Conservation (phyloP, 2,888 invertebrate species). For the Carabus problematicus region DNA sequence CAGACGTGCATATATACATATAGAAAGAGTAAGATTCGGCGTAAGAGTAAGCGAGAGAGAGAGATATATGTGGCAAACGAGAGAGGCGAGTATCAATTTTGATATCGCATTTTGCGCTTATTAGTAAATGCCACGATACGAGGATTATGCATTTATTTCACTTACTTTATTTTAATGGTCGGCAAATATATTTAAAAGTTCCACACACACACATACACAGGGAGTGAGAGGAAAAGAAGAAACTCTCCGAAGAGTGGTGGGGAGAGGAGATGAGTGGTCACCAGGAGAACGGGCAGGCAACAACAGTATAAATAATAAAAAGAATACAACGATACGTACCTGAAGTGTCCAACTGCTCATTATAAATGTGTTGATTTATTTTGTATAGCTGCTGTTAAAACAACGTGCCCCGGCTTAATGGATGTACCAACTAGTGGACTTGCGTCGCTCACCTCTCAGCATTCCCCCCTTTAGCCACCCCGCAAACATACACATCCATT, state of each 20-base stretch:
- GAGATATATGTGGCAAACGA: too few species aligned
- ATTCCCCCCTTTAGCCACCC: neutral
- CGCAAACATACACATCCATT: neutral
- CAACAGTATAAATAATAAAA: constrained; percentile 39
- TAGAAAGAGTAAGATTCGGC: constrained; percentile 23
- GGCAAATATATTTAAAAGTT: constrained; percentile 49
- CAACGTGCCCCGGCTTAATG: constrained; percentile 37
- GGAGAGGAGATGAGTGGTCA: constrained; percentile 9
- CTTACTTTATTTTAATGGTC: constrained; percentile 51
- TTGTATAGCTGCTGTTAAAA: constrained; percentile 41
- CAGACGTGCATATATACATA: constrained; percentile 1
- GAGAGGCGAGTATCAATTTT: constrained; percentile 48
- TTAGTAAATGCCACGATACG: constrained; percentile 48
- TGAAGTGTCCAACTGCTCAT: constrained; percentile 41
- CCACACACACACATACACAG: neutral
- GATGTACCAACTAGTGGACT: constrained; percentile 36
- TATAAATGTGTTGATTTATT: constrained; percentile 42
- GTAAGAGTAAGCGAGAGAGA: constrained; percentile 12
- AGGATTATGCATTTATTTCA: constrained; percentile 51
- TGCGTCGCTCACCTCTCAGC: constrained; percentile 23
- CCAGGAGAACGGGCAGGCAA: constrained; percentile 17
- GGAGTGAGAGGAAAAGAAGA: neutral
- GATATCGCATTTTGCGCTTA: constrained; percentile 50
- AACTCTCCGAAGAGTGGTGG: constrained; percentile 3
- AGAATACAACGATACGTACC: constrained; percentile 32